Percentiles rank a stretch among this genome's conserved stretches.
phyloP scores from a whole-genome alignment of 2,888 invertebrate genomes.

The Andrena haemorrhoa region DNA sequence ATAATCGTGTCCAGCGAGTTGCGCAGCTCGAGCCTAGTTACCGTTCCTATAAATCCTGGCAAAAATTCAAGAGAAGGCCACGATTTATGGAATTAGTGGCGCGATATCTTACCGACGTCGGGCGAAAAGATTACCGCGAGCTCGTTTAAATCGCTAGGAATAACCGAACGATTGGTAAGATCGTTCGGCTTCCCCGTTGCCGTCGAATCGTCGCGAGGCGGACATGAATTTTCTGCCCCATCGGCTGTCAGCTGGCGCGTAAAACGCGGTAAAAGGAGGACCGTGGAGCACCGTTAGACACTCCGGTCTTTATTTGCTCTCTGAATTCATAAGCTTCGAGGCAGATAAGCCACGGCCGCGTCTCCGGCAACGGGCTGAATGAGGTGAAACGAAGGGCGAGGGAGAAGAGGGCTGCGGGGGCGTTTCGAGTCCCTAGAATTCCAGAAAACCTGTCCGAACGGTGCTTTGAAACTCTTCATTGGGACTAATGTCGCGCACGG shows the following conservation, averaged over 20 bases:
- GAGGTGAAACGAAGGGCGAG: not conserved
- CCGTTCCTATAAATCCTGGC: conserved; percentile 47
- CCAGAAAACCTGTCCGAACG: conserved; percentile 70
- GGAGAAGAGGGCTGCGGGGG: conserved; percentile 28
- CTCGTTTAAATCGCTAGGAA: not conserved
- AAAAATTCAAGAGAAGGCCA: conserved; percentile 55
- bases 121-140: conserved; percentile 18
- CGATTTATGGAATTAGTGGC: conserved; percentile 47
- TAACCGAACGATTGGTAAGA: not conserved
- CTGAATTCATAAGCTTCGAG: conserved; percentile 46
- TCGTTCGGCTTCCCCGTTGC: not conserved
- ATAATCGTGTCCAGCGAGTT: conserved; percentile 34
- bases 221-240: conserved; percentile 47
- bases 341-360: conserved; percentile 50
- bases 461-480: conserved; percentile 43
- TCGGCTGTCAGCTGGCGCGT: conserved; percentile 24
- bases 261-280: conserved; percentile 42
- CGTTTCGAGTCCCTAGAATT: conserved; percentile 58
- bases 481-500: conserved; percentile 31
- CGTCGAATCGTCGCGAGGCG: not conserved
- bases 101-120: conserved; percentile 22
- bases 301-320: conserved; percentile 63
- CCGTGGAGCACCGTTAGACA: conserved; percentile 52
- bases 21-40: conserved; percentile 39
- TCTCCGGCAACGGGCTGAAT: not conserved